Percentiles rank a stretch among this genome's conserved stretches.
Evolutionary conservation across 2,888 invertebrate species (phyloP).

Genomic region (Yponomeuta cagnagella): DNA sequence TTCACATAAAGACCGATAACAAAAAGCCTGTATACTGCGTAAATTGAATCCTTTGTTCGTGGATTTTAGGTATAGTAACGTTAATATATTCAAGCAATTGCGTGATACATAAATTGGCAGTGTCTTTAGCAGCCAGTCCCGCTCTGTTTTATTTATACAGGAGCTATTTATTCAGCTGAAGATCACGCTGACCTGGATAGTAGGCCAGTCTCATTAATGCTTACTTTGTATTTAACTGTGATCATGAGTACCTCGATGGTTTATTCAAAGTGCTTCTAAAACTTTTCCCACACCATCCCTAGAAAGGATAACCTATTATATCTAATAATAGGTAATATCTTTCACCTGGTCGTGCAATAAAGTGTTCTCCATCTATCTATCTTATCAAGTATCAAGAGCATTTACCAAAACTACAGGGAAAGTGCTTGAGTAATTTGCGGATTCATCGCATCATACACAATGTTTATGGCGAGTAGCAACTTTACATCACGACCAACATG

Average conservation of each 20-base stretch:
- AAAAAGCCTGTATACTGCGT: background rate
- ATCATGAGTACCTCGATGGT: background rate
- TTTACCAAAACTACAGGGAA: background rate
- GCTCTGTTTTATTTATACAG: slow-evolving; percentile 63
- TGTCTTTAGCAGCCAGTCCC: slow-evolving; percentile 30
- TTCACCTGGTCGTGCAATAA: too few species aligned
- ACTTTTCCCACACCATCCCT: background rate
- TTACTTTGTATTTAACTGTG: background rate
- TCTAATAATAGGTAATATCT: too few species aligned
- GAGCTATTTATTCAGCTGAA: slow-evolving; percentile 68
- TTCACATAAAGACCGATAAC: slow-evolving; percentile 4
- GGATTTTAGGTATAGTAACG: background rate
- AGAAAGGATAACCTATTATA: background rate
- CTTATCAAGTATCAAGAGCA: background rate
- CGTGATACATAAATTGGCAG: slow-evolving; percentile 43
- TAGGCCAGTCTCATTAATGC: slow-evolving; percentile 41
- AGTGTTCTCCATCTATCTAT: too few species aligned
- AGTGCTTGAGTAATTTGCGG: slow-evolving; percentile 11
- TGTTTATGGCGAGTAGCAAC: background rate
- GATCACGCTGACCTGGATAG: slow-evolving; percentile 57
- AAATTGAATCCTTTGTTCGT: background rate
- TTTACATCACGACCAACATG: slow-evolving; percentile 4
- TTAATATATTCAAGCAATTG: background rate
- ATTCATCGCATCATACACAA: background rate
- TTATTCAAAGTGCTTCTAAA: background rate